Percentiles rank a stretch among this genome's conserved stretches.
These are phyloP conservation scores for Zhuqinia jingwanae DNA, from an alignment of 2,888 invertebrate species.

Conservation along the genomic window DNA sequence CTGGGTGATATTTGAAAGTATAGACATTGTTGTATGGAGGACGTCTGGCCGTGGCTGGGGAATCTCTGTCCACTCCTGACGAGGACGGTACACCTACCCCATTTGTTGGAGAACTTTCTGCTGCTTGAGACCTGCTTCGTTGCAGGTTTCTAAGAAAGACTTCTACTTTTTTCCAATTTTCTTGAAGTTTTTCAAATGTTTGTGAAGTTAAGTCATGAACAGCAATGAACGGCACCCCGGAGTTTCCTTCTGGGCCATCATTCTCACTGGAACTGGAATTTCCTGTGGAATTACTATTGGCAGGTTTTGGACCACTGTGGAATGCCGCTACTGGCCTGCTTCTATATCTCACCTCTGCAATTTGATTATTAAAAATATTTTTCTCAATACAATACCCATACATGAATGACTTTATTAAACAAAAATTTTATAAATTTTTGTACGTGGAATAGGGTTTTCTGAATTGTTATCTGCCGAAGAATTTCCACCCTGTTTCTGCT, in stretches of 20 bases:
- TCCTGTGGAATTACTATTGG: background rate
- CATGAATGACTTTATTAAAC: background rate
- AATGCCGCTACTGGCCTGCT: slow-evolving; percentile 56
- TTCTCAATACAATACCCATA: background rate
- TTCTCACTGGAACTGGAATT: slow-evolving; percentile 27
- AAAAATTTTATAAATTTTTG: background rate
- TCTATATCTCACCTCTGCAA: slow-evolving; percentile 58
- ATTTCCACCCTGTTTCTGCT: background rate
- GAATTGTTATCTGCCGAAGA: background rate
- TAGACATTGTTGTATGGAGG: slow-evolving; percentile 59
- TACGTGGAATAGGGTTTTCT: slow-evolving; percentile 47
- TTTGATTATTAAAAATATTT: background rate
- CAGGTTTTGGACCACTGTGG: slow-evolving; percentile 32
- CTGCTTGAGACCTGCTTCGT: slow-evolving; percentile 32
- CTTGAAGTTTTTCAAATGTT: slow-evolving; percentile 62
- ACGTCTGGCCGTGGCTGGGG: background rate
- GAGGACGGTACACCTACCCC: background rate
- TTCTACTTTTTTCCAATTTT: slow-evolving; percentile 62
- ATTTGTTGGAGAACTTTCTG: slow-evolving; percentile 4
- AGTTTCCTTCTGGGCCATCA: slow-evolving; percentile 18
- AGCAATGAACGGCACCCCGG: slow-evolving; percentile 56
- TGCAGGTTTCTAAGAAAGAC: slow-evolving; percentile 48
- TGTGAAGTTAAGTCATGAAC: slow-evolving; percentile 61
- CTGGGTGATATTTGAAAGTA: slow-evolving; percentile 54
- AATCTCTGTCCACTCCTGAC: no score